These are phyloP conservation scores for Nudaria mundana DNA, from an alignment of 2,888 invertebrate genomes.

Conservation along the genomic window DNA sequence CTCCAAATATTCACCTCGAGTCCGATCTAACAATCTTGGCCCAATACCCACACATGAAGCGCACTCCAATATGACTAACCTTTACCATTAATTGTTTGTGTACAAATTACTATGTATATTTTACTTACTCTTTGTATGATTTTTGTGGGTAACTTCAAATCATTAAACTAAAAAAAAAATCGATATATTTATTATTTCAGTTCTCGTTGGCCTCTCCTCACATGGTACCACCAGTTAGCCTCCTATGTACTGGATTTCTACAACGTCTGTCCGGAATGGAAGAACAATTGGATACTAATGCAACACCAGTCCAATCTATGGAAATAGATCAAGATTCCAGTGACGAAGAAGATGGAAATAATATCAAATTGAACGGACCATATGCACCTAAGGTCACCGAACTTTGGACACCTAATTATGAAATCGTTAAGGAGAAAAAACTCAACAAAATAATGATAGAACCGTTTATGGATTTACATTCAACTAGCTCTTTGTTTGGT, in stretches of 20 bases:
- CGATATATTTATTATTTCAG: conserved; percentile 42
- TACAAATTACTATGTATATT: too few relatives aligned
- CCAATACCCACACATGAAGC: too few relatives aligned
- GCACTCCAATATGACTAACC: too few relatives aligned
- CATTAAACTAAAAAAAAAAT: neutral
- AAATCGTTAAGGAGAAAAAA: conserved; percentile 70
- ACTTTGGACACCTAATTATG: conserved; percentile 67
- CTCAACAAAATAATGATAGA: conserved; percentile 58
- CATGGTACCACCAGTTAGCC: conserved; percentile 68
- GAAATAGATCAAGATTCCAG: conserved; percentile 50
- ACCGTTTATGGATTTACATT: conserved; percentile 53
- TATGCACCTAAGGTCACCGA: conserved; percentile 48
- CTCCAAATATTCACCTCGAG: too few relatives aligned
- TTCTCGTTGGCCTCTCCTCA: conserved; percentile 67
- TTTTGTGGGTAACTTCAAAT: neutral
- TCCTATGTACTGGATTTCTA: conserved; percentile 65
- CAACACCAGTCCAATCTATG: conserved; percentile 37
- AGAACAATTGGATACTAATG: conserved; percentile 35
- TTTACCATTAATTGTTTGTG: too few relatives aligned
- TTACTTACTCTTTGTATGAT: too few relatives aligned
- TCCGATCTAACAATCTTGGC: too few relatives aligned
- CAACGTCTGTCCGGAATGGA: conserved; percentile 63
- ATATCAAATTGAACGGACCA: conserved; percentile 34
- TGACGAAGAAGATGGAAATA: conserved; percentile 54
- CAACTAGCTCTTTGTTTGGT: conserved; percentile 52